Conservation (phyloP, 2,888 invertebrate species). For the Gryllus longicercus region DNA sequence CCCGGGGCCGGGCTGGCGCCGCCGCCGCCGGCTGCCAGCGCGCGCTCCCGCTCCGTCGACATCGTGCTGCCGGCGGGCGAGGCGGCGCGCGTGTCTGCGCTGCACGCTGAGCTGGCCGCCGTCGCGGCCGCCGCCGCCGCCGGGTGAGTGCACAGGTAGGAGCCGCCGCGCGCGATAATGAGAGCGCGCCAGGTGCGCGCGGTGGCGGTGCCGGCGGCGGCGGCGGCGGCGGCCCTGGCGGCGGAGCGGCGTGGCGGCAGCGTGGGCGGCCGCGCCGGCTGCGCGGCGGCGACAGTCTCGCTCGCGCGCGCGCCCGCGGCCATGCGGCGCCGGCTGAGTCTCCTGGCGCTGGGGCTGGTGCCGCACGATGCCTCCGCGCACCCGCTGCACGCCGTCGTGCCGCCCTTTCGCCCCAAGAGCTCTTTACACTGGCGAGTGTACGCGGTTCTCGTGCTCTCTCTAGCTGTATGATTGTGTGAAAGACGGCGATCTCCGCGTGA, state of each 20-base stretch:
- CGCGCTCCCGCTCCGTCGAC: conserved; percentile 79
- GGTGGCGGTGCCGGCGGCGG: not conserved
- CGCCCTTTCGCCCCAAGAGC: not conserved
- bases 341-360: not conserved
- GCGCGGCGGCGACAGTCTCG: not conserved
- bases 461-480: too few species aligned
- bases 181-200: not conserved
- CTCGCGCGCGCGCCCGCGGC: not conserved
- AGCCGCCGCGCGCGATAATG: conserved; percentile 23
- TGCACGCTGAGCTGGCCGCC: conserved; percentile 56
- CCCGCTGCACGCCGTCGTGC: not conserved
- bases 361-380: not conserved
- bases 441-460: too few species aligned
- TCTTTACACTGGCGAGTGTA: not conserved
- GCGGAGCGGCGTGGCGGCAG: too few species aligned
- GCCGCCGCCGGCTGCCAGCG: conserved; percentile 39
- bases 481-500: too few species aligned
- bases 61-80: conserved; percentile 83
- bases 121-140: conserved; percentile 52
- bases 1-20: conserved; percentile 62
- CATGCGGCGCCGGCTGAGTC: not conserved
- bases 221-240: not conserved
- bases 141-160: conserved; percentile 32
- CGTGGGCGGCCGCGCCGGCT: not conserved
- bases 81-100: conserved; percentile 80